Conservation (phyloP, 2,888 invertebrate species). For the Dorcus parallelipipedus region DNA sequence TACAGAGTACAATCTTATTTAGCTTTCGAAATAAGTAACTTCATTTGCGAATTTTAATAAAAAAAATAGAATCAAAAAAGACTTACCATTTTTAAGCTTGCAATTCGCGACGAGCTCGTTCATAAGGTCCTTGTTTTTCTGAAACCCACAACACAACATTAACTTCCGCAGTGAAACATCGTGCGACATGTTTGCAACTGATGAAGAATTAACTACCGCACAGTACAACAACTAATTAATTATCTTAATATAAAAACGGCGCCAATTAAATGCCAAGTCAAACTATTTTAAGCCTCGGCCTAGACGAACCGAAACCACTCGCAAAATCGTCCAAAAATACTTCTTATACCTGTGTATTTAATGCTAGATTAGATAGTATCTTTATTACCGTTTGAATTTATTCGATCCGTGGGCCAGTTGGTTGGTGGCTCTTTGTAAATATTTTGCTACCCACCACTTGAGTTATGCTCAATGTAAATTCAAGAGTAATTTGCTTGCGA, state of each 20-base stretch:
- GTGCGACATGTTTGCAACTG: too few species aligned
- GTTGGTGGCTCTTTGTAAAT: too few species aligned
- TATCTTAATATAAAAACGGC: too few species aligned
- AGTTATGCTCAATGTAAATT: too few species aligned
- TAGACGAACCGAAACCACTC: too few species aligned
- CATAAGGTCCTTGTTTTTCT: constrained; percentile 77
- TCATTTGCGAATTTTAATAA: background rate
- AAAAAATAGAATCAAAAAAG: constrained; percentile 4
- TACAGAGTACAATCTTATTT: too few species aligned
- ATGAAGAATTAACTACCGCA: too few species aligned
- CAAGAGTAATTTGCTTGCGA: too few species aligned
- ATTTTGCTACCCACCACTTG: too few species aligned
- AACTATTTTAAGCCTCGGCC: background rate
- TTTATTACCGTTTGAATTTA: background rate
- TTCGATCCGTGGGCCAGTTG: too few species aligned
- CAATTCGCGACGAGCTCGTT: constrained; percentile 66
- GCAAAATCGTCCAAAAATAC: too few species aligned
- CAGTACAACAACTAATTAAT: too few species aligned
- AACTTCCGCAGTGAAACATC: background rate
- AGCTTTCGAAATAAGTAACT: background rate
- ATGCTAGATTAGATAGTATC: background rate
- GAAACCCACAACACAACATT: constrained; percentile 49
- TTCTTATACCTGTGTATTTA: background rate
- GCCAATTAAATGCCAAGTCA: background rate
- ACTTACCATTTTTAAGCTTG: constrained; percentile 66